phyloP scores from a whole-genome alignment of 2,113 vertebrate genomes.

The Sinosuthora webbiana region DNA sequence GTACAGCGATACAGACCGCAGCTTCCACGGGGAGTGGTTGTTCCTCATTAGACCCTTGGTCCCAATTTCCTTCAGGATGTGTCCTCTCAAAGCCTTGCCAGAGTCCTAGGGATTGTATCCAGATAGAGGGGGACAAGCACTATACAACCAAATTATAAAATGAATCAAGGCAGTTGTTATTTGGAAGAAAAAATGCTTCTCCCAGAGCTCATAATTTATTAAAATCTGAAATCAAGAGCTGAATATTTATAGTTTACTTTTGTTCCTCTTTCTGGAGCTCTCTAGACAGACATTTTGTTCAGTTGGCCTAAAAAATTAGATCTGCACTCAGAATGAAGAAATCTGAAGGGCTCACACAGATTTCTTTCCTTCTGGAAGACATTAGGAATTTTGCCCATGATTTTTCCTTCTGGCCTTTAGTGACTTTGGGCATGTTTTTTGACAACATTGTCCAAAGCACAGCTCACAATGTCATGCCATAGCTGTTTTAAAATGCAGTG shows the following conservation, averaged over 20 bases:
- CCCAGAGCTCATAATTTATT: conserved; percentile 52
- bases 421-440: not conserved
- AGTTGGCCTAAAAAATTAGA: conserved; percentile 30
- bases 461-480: not conserved
- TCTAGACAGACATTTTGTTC: conserved; percentile 5
- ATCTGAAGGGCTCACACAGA: not conserved
- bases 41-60: not conserved
- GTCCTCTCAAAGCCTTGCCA: not conserved
- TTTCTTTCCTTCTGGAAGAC: not conserved
- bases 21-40: not conserved
- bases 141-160: not conserved
- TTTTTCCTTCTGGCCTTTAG: not conserved
- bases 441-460: not conserved
- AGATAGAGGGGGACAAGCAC: not conserved
- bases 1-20: not conserved
- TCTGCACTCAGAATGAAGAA: not conserved
- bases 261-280: conserved; percentile 16
- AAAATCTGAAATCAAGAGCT: conserved; percentile 48
- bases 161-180: not conserved
- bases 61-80: not conserved
- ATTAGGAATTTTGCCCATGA: not conserved
- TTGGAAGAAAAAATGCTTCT: not conserved
- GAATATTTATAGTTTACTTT: conserved; percentile 62
- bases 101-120: not conserved
- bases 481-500: not conserved